phyloP scores from a whole-genome alignment of 2,797 vertebrate genomes.

The Parambassis ranga region DNA sequence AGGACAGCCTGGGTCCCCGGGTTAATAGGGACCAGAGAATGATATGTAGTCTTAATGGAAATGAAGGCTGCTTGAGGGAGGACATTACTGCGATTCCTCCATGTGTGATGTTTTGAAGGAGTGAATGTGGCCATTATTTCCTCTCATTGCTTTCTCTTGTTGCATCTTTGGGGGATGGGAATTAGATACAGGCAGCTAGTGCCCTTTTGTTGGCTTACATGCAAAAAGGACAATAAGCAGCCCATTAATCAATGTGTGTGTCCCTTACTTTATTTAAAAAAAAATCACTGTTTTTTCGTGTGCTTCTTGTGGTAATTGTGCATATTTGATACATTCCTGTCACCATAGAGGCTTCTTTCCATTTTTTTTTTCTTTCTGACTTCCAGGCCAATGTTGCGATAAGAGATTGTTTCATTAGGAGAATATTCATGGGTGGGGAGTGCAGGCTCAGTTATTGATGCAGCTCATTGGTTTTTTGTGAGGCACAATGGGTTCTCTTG shows the following conservation, averaged over 20 bases:
- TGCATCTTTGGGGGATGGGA: slow-evolving; percentile 54
- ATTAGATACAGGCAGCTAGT: slow-evolving; percentile 43
- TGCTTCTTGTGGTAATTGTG: neutral
- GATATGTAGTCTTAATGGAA: slow-evolving; percentile 71
- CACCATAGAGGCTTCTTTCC: neutral
- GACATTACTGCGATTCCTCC: slow-evolving; percentile 57
- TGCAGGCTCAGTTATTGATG: slow-evolving; percentile 66
- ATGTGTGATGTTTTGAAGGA: slow-evolving; percentile 65
- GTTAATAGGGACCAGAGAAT: slow-evolving; percentile 61
- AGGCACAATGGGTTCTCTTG: slow-evolving; percentile 67
- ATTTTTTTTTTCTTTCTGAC: slow-evolving; percentile 1
- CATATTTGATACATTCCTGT: slow-evolving; percentile 14
- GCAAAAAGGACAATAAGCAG: slow-evolving; percentile 44
- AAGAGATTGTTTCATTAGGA: slow-evolving; percentile 68
- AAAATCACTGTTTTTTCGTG: neutral
- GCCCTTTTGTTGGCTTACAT: slow-evolving; percentile 56
- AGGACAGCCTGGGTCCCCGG: slow-evolving; percentile 40
- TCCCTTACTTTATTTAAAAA: neutral
- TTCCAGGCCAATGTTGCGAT: slow-evolving; percentile 30
- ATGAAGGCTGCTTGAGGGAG: slow-evolving; percentile 66
- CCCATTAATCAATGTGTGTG: slow-evolving; percentile 31
- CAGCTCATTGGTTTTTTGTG: slow-evolving; percentile 68
- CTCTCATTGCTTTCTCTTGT: slow-evolving; percentile 38
- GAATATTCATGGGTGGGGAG: slow-evolving; percentile 64
- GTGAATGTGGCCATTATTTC: slow-evolving; percentile 60